A percentile compares a stretch with the other conserved stretches of the same genome.
These are phyloP conservation scores for Procambarus virginalis DNA, from an alignment of 1,140 invertebrate genomes.

Conservation along the genomic window DNA sequence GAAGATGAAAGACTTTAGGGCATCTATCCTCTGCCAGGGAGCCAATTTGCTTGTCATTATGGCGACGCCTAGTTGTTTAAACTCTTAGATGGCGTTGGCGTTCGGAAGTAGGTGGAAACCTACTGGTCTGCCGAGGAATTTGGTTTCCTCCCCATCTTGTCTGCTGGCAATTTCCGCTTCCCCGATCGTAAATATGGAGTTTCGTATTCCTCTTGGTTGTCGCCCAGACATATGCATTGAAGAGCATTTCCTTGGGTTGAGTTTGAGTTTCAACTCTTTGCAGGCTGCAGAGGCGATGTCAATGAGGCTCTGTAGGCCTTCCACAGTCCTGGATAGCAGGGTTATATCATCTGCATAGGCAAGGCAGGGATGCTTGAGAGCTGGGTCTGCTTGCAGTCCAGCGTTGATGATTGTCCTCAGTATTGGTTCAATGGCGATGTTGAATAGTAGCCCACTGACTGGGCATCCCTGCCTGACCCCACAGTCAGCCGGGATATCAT, in stretches of 20 bases:
- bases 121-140: background rate
- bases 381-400: background rate
- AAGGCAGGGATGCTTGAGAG: constrained; percentile 17
- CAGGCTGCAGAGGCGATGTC: background rate
- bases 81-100: background rate
- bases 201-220: no score
- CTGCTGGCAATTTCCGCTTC: no score
- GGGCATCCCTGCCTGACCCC: no score
- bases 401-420: no score
- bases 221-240: no score
- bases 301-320: background rate
- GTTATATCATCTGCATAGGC: constrained; percentile 19
- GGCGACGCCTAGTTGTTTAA: background rate
- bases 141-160: background rate
- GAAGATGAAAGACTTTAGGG: background rate
- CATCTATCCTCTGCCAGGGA: background rate
- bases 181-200: no score
- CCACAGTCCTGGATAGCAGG: background rate
- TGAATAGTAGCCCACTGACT: no score
- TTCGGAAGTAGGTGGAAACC: background rate
- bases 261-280: background rate
- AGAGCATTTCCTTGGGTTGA: background rate
- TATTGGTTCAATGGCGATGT: no score
- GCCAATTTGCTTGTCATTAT: background rate
- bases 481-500: no score